Conservation (phyloP, 2,888 invertebrate genomes). For the Aquatica leii region DNA sequence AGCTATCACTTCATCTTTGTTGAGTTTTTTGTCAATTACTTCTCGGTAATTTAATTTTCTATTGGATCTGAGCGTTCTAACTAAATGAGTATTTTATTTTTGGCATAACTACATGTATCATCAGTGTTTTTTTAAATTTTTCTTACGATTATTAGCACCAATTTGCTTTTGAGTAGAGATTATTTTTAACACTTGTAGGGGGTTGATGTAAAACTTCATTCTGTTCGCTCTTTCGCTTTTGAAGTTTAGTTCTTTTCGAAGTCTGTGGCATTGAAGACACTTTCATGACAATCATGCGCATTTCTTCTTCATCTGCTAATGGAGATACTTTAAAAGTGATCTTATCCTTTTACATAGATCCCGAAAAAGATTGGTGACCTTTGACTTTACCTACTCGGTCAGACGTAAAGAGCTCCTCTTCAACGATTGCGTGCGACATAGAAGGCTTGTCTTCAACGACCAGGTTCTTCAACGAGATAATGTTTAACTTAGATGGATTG, state of each 20-base stretch:
- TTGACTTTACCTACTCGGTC: neutral
- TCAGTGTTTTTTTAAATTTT: neutral
- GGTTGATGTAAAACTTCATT: neutral
- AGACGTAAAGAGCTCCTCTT: neutral
- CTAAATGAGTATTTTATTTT: too few relatives aligned
- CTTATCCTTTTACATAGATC: neutral
- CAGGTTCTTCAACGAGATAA: too few relatives aligned
- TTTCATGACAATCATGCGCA: neutral
- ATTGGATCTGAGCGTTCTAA: too few relatives aligned
- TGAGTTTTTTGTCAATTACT: too few relatives aligned
- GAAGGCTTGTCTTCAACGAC: neutral
- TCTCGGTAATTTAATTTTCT: too few relatives aligned
- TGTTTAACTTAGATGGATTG: neutral
- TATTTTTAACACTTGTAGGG: neutral
- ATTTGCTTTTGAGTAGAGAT: neutral
- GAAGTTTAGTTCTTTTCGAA: neutral
- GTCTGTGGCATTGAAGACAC: constrained; percentile 1
- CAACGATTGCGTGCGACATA: too few relatives aligned
- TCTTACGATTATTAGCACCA: neutral
- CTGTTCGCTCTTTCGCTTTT: neutral
- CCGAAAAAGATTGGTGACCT: neutral
- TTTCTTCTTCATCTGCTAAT: neutral
- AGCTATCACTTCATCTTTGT: too few relatives aligned
- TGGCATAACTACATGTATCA: neutral
- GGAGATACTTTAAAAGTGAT: too few relatives aligned